Evolutionary conservation across 2,888 invertebrate genomes (phyloP).

Genomic region (Torymus tubicola): DNA sequence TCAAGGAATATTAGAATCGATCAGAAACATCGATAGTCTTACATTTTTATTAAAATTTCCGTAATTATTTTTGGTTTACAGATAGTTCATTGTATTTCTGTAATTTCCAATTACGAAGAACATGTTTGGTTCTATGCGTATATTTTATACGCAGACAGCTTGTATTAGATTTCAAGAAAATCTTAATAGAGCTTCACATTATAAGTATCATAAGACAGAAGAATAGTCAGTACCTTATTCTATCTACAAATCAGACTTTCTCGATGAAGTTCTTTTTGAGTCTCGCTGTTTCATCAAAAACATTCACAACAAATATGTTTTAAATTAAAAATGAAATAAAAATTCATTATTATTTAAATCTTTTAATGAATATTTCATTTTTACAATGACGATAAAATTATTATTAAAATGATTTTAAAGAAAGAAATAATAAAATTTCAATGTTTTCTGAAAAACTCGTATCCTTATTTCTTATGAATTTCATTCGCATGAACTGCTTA

Average conservation of each 20-base stretch:
- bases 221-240: conserved; percentile 51
- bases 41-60: conserved; percentile 62
- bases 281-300: conserved; percentile 27
- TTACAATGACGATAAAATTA: conserved; percentile 22
- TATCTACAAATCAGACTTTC: conserved; percentile 53
- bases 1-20: conserved; percentile 47
- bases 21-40: conserved; percentile 59
- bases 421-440: background rate
- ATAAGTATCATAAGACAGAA: conserved; percentile 46
- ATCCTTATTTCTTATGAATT: background rate
- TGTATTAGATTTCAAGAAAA: conserved; percentile 42
- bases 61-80: conserved; percentile 56
- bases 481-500: background rate
- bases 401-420: conserved; percentile 10
- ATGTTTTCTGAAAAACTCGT: too few species aligned
- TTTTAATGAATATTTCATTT: conserved; percentile 21
- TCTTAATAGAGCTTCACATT: conserved; percentile 35
- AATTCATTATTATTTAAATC: conserved; percentile 21
- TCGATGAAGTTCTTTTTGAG: conserved; percentile 23
- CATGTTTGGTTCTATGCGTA: conserved; percentile 47
- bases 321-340: conserved; percentile 30
- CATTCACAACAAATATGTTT: conserved; percentile 20
- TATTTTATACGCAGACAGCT: conserved; percentile 36
- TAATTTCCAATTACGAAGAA: conserved; percentile 44
- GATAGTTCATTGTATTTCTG: conserved; percentile 47